Evolutionary conservation across 2,888 invertebrate genomes (phyloP).

Genomic region (Hesperia comma): DNA sequence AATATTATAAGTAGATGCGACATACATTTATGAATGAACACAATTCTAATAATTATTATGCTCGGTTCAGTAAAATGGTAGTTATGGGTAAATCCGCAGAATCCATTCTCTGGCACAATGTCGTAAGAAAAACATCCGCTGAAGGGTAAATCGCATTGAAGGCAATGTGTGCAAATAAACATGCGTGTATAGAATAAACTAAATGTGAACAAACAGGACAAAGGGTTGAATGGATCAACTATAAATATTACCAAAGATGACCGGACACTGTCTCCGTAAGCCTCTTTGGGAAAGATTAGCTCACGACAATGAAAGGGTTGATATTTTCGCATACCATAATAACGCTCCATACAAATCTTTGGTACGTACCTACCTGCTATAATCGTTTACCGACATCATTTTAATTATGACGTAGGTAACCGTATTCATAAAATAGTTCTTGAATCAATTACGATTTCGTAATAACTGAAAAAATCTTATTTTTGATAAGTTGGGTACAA

Average conservation of each 20-base stretch:
- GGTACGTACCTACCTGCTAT: constrained; percentile 21
- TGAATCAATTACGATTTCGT: too few relatives aligned
- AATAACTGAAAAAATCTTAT: neutral
- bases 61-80: constrained; percentile 17
- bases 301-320: constrained; percentile 48
- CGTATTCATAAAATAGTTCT: too few relatives aligned
- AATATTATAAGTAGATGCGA: constrained; percentile 32
- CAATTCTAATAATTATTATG: constrained; percentile 44
- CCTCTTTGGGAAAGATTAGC: constrained; percentile 32
- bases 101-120: constrained; percentile 57
- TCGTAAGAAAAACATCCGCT: constrained; percentile 72
- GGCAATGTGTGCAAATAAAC: constrained; percentile 73
- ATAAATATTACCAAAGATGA: constrained; percentile 67
- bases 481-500: too few relatives aligned
- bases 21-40: constrained; percentile 29
- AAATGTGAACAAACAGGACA: constrained; percentile 74
- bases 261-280: constrained; percentile 43
- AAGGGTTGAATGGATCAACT: constrained; percentile 42
- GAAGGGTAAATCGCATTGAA: constrained; percentile 59
- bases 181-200: constrained; percentile 62
- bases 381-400: neutral
- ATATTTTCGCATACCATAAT: constrained; percentile 39
- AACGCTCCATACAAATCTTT: constrained; percentile 39
- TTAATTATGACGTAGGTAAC: too few relatives aligned
- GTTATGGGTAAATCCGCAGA: constrained; percentile 49